phyloP scores from a whole-genome alignment of 2,113 vertebrate genomes.

The Hypocryptadius cinnamomeus region DNA sequence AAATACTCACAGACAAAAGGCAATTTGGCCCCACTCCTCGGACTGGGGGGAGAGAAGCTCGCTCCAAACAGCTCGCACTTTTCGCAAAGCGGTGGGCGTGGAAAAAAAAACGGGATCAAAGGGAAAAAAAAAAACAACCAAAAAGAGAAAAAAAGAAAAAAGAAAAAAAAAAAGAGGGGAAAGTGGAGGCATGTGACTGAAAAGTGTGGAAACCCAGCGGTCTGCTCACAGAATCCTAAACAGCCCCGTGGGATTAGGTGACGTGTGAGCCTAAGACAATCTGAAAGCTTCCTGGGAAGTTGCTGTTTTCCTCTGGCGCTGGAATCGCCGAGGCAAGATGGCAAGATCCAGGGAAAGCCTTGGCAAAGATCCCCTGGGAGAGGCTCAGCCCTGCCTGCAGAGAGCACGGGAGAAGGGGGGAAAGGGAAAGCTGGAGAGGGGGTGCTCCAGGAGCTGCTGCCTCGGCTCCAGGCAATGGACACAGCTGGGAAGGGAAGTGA shows the following conservation, averaged over 20 bases:
- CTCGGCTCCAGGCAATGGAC: neutral
- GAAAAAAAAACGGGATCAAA: neutral
- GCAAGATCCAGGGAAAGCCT: neutral
- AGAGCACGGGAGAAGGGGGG: neutral
- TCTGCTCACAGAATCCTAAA: neutral
- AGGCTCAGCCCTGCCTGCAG: neutral
- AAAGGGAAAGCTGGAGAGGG: neutral
- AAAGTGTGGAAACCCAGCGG: neutral
- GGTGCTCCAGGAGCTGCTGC: neutral
- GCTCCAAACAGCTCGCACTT: neutral
- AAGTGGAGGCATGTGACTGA: neutral
- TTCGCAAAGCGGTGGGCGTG: neutral
- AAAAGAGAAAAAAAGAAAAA: too few species aligned
- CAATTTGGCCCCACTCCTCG: neutral
- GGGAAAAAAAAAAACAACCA: too few species aligned
- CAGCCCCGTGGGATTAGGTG: neutral
- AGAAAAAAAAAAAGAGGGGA: neutral
- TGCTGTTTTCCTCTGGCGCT: neutral
- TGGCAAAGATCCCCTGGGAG: neutral
- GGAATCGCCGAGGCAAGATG: neutral
- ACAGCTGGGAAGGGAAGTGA: neutral
- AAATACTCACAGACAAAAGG: conserved; percentile 23
- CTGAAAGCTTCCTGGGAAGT: neutral
- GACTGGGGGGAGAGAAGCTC: neutral
- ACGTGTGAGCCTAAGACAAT: neutral